phyloP scores from a whole-genome alignment of 2,888 invertebrate genomes.

The Apotomis turbidana region DNA sequence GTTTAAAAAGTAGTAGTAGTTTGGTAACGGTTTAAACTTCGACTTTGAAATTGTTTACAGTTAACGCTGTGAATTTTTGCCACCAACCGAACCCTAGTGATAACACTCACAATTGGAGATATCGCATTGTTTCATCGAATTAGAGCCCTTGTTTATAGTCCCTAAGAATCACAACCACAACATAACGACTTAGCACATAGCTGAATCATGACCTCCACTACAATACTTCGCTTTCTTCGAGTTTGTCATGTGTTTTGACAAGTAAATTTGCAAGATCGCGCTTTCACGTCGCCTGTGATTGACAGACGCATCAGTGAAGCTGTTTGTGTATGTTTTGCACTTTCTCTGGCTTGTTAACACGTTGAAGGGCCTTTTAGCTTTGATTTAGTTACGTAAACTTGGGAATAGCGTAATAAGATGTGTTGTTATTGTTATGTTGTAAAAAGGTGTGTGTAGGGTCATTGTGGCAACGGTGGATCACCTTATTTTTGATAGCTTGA shows the following conservation, averaged over 20 bases:
- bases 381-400: constrained; percentile 23
- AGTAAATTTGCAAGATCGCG: constrained; percentile 56
- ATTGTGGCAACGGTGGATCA: too few relatives aligned
- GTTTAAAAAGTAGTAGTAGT: too few relatives aligned
- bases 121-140: too few relatives aligned
- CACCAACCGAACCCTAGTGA: too few relatives aligned
- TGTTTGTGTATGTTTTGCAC: constrained; percentile 19
- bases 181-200: constrained; percentile 14
- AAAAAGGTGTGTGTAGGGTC: background rate
- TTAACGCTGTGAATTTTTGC: too few relatives aligned
- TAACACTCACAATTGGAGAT: too few relatives aligned
- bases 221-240: constrained; percentile 53
- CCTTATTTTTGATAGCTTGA: too few relatives aligned
- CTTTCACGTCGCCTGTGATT: constrained; percentile 51
- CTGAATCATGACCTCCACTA: constrained; percentile 25
- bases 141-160: too few relatives aligned
- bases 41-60: too few relatives aligned
- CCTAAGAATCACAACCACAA: constrained; percentile 4
- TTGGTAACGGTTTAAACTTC: too few relatives aligned
- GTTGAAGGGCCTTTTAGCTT: constrained; percentile 35
- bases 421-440: background rate
- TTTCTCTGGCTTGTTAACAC: constrained; percentile 39
- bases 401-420: background rate
- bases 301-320: constrained; percentile 50
- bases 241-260: constrained; percentile 62